These are phyloP conservation scores for Drosophila busckii DNA, from an alignment of 1,140 invertebrate species.

Conservation along the genomic window DNA sequence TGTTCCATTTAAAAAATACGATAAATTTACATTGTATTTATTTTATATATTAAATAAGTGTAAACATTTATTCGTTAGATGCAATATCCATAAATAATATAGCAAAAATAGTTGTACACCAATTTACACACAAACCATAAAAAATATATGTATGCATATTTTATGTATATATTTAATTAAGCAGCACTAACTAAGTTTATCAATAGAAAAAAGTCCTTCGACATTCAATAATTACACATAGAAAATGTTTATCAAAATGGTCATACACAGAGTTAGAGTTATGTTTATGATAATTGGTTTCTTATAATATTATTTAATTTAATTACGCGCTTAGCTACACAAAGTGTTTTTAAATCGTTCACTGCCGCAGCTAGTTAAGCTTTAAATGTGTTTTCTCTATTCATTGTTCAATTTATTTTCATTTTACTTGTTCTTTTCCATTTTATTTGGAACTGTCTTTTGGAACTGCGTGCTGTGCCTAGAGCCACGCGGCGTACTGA, in stretches of 20 bases:
- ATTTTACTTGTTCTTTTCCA: too few species aligned
- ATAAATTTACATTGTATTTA: too few species aligned
- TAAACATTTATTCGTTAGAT: conserved; percentile 10
- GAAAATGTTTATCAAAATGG: conserved; percentile 27
- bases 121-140: conserved; percentile 25
- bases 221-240: conserved; percentile 29
- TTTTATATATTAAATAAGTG: conserved; percentile 1
- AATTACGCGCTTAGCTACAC: conserved; percentile 19
- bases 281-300: conserved; percentile 37
- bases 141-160: background rate
- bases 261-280: conserved; percentile 28
- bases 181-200: conserved; percentile 54
- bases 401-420: too few species aligned
- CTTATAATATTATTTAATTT: conserved; percentile 7
- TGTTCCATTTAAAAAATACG: too few species aligned
- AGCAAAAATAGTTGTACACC: conserved; percentile 48
- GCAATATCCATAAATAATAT: conserved; percentile 34
- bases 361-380: background rate
- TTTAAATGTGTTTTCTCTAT: background rate
- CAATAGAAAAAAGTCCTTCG: conserved; percentile 28
- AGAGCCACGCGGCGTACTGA: conserved; percentile 56
- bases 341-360: too few species aligned
- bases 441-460: too few species aligned
- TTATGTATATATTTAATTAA: conserved; percentile 44
- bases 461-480: conserved; percentile 6